phyloP scores from a whole-genome alignment of 2,797 vertebrate species.

The Lacerta viridis region DNA sequence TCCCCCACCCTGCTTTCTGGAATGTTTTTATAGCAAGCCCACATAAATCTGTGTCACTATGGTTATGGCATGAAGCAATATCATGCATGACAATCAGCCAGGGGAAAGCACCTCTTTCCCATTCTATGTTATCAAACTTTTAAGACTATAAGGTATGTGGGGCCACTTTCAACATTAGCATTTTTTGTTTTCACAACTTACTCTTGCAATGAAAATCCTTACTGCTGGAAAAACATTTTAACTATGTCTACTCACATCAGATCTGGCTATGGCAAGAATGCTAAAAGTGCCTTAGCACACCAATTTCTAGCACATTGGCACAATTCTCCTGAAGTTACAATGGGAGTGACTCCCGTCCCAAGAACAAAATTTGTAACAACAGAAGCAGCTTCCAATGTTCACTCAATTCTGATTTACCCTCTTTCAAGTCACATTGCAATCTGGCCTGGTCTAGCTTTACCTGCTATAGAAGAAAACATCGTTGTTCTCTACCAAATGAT shows the following conservation, averaged over 20 bases:
- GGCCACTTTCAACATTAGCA: background rate
- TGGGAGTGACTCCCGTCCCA: background rate
- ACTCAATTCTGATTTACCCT: constrained; percentile 47
- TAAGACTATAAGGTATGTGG: constrained; percentile 45
- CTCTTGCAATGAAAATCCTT: background rate
- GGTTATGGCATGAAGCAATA: constrained; percentile 67
- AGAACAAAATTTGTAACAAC: background rate
- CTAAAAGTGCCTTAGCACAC: background rate
- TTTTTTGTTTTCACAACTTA: constrained; percentile 7
- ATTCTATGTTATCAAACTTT: constrained; percentile 60
- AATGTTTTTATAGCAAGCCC: constrained; percentile 62
- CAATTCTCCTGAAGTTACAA: background rate
- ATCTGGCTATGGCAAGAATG: background rate
- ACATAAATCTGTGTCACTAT: constrained; percentile 71
- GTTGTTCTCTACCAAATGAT: constrained; percentile 48
- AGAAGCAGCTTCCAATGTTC: constrained; percentile 21
- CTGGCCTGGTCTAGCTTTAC: constrained; percentile 49
- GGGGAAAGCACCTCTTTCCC: constrained; percentile 55
- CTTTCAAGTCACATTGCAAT: constrained; percentile 49
- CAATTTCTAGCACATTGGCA: background rate
- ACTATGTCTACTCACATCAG: background rate
- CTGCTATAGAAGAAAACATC: constrained; percentile 11
- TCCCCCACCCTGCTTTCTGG: constrained; percentile 39
- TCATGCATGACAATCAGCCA: constrained; percentile 62
- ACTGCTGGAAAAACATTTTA: constrained; percentile 3